phyloP scores from a whole-genome alignment of 1,140 invertebrate genomes.

The Anoplophora glabripennis region DNA sequence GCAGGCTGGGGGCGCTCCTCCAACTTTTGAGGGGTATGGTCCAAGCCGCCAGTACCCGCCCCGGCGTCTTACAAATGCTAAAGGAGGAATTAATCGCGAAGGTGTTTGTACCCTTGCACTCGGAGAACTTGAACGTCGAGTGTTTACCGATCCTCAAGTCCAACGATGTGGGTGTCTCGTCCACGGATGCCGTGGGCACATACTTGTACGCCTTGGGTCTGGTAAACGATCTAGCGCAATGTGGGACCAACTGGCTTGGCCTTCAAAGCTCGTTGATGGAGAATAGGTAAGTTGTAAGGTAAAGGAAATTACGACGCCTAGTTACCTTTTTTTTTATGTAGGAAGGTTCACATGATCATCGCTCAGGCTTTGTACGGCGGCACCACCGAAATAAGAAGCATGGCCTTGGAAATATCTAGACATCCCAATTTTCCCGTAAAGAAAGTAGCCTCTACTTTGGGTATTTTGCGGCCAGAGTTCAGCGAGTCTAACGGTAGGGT shows the following conservation, averaged over 20 bases:
- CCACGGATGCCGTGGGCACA: conserved; percentile 6
- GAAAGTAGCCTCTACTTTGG: conserved; percentile 6
- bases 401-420: conserved; percentile 10
- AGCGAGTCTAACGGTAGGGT: not conserved
- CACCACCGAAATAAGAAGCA: not conserved
- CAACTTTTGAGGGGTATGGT: conserved; percentile 9
- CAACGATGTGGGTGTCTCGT: conserved; percentile 1
- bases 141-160: conserved; percentile 7
- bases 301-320: not conserved
- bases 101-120: conserved; percentile 1
- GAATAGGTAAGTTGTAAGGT: conserved; percentile 7
- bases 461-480: not conserved
- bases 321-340: conserved; percentile 1
- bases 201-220: conserved; percentile 10
- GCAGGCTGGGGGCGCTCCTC: not conserved
- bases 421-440: conserved; percentile 2
- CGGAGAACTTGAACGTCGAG: conserved; percentile 2
- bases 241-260: conserved; percentile 4
- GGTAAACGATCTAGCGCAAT: conserved; percentile 9
- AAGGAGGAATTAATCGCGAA: conserved; percentile 2
- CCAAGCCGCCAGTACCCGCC: not conserved
- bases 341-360: conserved; percentile 6
- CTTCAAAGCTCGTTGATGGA: conserved; percentile 10
- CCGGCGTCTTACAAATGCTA: not conserved
- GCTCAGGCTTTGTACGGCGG: conserved; percentile 11